phyloP scores from a whole-genome alignment of 2,888 invertebrate genomes.

The Blastobasis adustella region DNA sequence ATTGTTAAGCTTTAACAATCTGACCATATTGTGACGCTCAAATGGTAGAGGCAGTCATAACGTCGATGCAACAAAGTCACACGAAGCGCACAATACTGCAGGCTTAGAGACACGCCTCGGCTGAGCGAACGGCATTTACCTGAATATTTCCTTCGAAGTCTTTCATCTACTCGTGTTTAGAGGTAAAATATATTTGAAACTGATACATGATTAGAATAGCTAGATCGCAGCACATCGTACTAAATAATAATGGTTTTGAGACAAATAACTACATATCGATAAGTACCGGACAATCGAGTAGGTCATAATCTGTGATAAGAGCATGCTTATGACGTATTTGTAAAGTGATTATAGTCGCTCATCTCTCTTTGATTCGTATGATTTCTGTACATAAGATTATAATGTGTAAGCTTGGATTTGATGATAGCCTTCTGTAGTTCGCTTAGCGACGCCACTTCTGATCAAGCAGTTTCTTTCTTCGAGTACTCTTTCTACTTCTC shows the following conservation, averaged over 20 bases:
- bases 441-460: constrained; percentile 54
- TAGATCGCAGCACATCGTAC: constrained; percentile 10
- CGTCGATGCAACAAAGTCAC: constrained; percentile 4
- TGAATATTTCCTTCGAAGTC: background rate
- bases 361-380: constrained; percentile 43
- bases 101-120: background rate
- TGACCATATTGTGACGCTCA: constrained; percentile 39
- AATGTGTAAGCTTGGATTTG: constrained; percentile 55
- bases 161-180: background rate
- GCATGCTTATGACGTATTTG: constrained; percentile 64
- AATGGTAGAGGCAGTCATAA: constrained; percentile 16
- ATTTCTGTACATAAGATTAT: constrained; percentile 32
- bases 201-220: background rate
- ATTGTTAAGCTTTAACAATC: constrained; percentile 58
- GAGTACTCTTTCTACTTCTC: constrained; percentile 10
- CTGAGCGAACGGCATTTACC: background rate
- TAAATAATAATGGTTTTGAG: constrained; percentile 13
- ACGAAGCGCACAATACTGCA: constrained; percentile 10
- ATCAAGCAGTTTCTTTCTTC: constrained; percentile 28
- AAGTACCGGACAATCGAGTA: constrained; percentile 49
- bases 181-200: background rate
- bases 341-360: constrained; percentile 29
- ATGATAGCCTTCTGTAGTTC: constrained; percentile 64
- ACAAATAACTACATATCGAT: constrained; percentile 58
- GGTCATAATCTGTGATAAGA: constrained; percentile 70